Base-by-base conservation (phyloP, 1,140 invertebrate genomes). In the Philopotamus ludificatus region DNA sequence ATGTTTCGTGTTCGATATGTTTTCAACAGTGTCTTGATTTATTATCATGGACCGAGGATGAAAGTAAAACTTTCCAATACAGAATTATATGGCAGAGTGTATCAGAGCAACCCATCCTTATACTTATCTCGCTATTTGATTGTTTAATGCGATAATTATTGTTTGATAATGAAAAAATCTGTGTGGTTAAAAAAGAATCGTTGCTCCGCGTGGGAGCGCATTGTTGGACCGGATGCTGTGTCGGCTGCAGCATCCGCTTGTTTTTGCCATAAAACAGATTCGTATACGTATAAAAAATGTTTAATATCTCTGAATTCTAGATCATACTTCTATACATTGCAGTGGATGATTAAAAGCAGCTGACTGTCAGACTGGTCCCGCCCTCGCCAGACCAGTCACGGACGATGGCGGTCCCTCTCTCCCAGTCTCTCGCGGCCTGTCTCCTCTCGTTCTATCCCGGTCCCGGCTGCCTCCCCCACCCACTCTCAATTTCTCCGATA, bases 341-440 rank as follows among this genome's bases (percentile, higher is more conserved):
- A 20, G 15, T 20, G 44, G 44, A 47, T 47, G 4, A 47, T 47
- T 47, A 47, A 47, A 47, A 47, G 44, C 44, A 47, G 44, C 44
- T 47, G 44, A 47, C 44, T 47, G 44, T 47, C 44, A 47, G 44
- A 47, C 4, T 16, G 18, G 44, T 9, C 15, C 8, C 10, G 18
- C 44, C 18, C 44, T 16, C 44, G 18, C 44, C 34, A 39, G 34
- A 8, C n/a, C n/a, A n/a, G n/a, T n/a, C n/a, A n/a, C 8, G 34
- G 34, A n/a, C 34, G 34, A n/a, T 8, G 8, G n/a, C 34, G 34
- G 34, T 39, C 8, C 34, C n/a, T 39, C 34, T n/a, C 8, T 39
- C 34, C n/a, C 34, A 39, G 34, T 39, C 34, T n/a, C n/a, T n/a
- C n/a, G n/a, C n/a, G n/a, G n/a, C n/a, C n/a, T n/a, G n/a, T n/a